Evolutionary conservation across 2,113 vertebrate genomes (phyloP), one percentile per base, ranked within the genome.

Genomic region (Caranx ignobilis): DNA sequence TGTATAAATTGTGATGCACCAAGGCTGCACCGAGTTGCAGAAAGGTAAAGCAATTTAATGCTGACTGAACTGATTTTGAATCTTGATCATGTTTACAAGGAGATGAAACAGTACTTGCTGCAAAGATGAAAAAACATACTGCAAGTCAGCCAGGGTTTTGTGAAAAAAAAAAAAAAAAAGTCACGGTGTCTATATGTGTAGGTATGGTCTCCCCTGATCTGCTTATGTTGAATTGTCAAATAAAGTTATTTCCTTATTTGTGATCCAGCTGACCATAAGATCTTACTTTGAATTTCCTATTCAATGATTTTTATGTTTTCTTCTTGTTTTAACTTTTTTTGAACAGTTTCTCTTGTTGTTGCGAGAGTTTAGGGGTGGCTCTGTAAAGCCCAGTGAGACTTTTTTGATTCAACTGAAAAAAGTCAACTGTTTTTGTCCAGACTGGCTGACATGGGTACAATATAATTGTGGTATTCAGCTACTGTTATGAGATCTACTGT

Each of bases 51-150:
- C 45, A 16, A 7, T 13, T 59, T 21, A 48, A 70, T 75, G 6
- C 16, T 62, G 31, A 77, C 16, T 61, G 35, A 60, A n/a, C 21
- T 48, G 12, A 76, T 37, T 74, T 21, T 55, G 52, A 45, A 48
- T 67, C 8, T 59, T 56, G 16, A 48, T 67, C 8, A 48, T 56
- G 16, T 45, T 9, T 1, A 52, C 0, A 0, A 9, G 8, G 19
- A 34, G 7, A 32, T 54, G 70, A 65, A 7, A 64, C 56, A 11
- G 9, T 47, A 48, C 60, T 32, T 68, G 55, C 3, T 15, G 34
- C 55, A 68, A 48, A 59, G n/a, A 48, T 31, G 11, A 77, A 76
- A 54, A 76, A 67, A 26, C 0, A 2, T 35, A 5, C 2, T 16
- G 15, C 4, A 9, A 75, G 11, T 21, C 50, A 65, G 9, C 4